A percentile compares a stretch with the other conserved stretches of the same genome.
Conservation (phyloP, 1,140 invertebrate species). For the Streblospio benedicti region DNA sequence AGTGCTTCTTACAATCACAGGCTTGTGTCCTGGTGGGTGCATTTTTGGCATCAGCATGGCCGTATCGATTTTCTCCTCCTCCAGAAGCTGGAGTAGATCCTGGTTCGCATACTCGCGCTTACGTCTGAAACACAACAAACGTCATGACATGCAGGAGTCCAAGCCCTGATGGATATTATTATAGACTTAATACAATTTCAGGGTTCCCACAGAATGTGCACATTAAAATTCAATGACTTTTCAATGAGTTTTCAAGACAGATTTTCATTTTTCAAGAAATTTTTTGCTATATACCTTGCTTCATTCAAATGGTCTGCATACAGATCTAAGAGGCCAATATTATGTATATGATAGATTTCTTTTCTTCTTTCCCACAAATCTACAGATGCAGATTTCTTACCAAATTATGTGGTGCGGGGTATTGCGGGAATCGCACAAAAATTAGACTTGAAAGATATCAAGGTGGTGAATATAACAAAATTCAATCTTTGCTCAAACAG, state of each 20-base stretch:
- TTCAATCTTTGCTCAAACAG: too few relatives aligned
- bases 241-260: background rate
- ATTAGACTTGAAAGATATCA: too few relatives aligned
- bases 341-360: too few relatives aligned
- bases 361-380: too few relatives aligned
- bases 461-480: too few relatives aligned
- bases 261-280: background rate
- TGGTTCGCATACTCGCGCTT: slow-evolving; percentile 35
- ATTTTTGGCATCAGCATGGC: slow-evolving; percentile 4
- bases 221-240: background rate
- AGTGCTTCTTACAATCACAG: background rate
- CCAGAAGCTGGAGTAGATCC: slow-evolving; percentile 31
- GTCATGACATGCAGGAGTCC: background rate
- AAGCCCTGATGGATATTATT: background rate
- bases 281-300: background rate
- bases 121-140: slow-evolving; percentile 26
- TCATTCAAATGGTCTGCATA: background rate
- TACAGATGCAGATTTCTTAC: too few relatives aligned
- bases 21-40: background rate
- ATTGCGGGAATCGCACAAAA: too few relatives aligned
- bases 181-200: background rate
- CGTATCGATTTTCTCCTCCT: slow-evolving; percentile 2
- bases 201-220: background rate
- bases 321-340: too few relatives aligned
- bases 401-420: too few relatives aligned